Percentiles rank a stretch among this genome's conserved stretches.
Conservation (phyloP, 2,797 vertebrate species). For the Bradypodion ventrale region DNA sequence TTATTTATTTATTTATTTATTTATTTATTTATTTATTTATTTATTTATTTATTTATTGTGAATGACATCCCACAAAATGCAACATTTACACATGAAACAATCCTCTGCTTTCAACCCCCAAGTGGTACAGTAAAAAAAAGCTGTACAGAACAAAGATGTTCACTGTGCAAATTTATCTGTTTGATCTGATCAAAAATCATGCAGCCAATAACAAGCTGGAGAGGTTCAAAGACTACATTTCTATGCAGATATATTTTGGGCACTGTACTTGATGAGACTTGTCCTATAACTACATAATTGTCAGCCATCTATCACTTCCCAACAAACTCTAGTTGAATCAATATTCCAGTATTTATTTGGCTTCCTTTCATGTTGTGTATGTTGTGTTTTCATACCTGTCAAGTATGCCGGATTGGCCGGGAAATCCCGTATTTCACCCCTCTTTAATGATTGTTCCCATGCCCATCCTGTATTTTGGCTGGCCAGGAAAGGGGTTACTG, state of each 20-base stretch:
- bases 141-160: background rate
- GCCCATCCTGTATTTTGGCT: too few species aligned
- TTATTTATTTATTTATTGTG: too few species aligned
- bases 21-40: too few species aligned
- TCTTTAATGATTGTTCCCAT: too few species aligned
- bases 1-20: too few species aligned
- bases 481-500: too few species aligned
- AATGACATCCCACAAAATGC: too few species aligned
- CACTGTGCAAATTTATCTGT: background rate
- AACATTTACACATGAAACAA: too few species aligned
- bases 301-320: background rate
- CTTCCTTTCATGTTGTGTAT: background rate
- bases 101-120: too few species aligned
- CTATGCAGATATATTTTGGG: background rate
- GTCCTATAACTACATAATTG: background rate
- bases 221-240: background rate
- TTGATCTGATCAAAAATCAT: background rate
- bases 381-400: background rate
- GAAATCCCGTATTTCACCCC: too few species aligned
- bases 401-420: too few species aligned
- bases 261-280: background rate
- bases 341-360: background rate
- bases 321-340: background rate
- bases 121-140: too few species aligned
- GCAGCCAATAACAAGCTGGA: background rate